Evolutionary conservation across 2,113 vertebrate species (phyloP), one percentile per base, ranked within the genome.

Genomic region (Phalacrocorax aristotelis): DNA sequence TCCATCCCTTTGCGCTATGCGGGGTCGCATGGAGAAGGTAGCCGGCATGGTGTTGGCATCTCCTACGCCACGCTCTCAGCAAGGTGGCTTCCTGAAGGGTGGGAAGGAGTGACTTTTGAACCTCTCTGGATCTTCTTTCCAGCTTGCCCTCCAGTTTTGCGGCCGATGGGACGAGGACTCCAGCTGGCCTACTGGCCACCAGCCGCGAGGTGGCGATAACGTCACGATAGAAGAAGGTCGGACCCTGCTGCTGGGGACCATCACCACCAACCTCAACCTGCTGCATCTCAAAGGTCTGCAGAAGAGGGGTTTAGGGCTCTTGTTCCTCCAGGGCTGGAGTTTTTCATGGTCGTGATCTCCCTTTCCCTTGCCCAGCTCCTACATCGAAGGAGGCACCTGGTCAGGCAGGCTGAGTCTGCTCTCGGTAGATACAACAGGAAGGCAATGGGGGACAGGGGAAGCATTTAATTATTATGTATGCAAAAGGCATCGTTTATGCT

Each of bases 191-290:
- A 93, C 93, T 34, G 95, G 94, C n/a, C 72, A 93, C 51, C 82
- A 10, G 57, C 98, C 98, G 97, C 98, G 96, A 98, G 98, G 98
- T 98, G 98, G 98, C 97, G 98, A 98, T 90, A 98, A 97, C 14
- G 98, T 98, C 98, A 98, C 97, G 71, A 96, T 98, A 93, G 98
- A 98, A 97, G 90, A 9, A 1, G 97, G 97, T 11, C 75, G 89
- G 16, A 81, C 87, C 4, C 52, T 98, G 18, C 94, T 98, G 48
- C 36, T 98, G 15, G 97, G 98, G 68, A 93, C 80, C n/a, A 80
- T 76, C 61, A 98, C 98, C 0, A 83, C 49, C 72, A 7, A 79
- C 60, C 97, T 98, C 87, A 93, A 97, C 83, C 83, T 97, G 10
- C 97, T 98, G 93, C 98, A 97, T 3, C 29, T 98, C 90, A 97